Conservation (phyloP, 2,113 vertebrate species). For the Psittacara wagleri region DNA sequence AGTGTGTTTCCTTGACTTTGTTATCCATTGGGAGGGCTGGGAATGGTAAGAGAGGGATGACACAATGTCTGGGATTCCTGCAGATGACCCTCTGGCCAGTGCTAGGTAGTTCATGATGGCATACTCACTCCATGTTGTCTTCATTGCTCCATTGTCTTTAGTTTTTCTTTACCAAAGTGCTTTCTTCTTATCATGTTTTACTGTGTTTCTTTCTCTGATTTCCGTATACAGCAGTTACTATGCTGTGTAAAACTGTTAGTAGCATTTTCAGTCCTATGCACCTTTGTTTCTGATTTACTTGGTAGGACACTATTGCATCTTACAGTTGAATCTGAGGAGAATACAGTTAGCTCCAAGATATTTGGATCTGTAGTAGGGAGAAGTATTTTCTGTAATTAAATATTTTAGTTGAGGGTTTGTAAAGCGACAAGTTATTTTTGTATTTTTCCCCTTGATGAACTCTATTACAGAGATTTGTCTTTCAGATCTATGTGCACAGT, state of each 20-base stretch:
- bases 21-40: background rate
- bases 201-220: rapidly evolving
- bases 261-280: background rate
- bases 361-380: background rate
- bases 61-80: background rate
- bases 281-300: background rate
- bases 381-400: background rate
- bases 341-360: background rate
- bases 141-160: background rate
- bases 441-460: background rate
- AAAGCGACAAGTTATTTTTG: background rate
- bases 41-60: background rate
- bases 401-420: background rate
- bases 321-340: background rate
- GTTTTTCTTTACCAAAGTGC: background rate
- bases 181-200: background rate
- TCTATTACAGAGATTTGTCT: background rate
- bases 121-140: background rate
- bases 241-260: background rate
- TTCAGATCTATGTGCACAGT: background rate
- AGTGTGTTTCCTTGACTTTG: background rate
- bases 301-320: background rate
- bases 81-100: background rate
- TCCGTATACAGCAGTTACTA: background rate
- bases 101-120: background rate